Evolutionary conservation across 1,140 invertebrate genomes (phyloP), one percentile per base, ranked within the genome.

Genomic region (Scylla paramamosain): DNA sequence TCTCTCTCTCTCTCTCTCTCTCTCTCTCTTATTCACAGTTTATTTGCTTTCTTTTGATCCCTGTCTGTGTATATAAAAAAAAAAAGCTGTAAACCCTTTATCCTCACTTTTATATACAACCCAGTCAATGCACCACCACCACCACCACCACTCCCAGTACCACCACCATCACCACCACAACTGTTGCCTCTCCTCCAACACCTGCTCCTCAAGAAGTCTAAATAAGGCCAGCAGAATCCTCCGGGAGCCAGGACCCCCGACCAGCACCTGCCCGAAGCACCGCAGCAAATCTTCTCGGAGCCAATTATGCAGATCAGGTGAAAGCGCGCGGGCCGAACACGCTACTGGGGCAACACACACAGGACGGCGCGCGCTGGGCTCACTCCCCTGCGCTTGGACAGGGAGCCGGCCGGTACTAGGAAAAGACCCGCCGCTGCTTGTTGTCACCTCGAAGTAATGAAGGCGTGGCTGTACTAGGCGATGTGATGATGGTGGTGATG

Each of bases 301-400:
- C 25, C 67, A 77, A 77, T 77, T 77, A 77, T 77, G 67, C 67
- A 77, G 67, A 77, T n/a, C 67, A 77, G 67, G 67, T 77, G 67
- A 77, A 77, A 77, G 67, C 67, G 67, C 67, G 67, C 67, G 67
- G 52, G 12, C 67, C 67, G 25, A n/a, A 77, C 67, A 77, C 67
- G 67, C 67, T n/a, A 77, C 52, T 20, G 67, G 6, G 67, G 67
- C 25, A 77, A 7, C 12, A 3, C 6, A 77, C 25, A n/a, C 52
- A n/a, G 2, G 10, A 25, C 67, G 67, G 39, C 39, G 39, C 39
- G 39, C 39, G 39, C 39, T 39, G 67, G 25, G n/a, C 12, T 25
- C 12, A 77, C 20, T 25, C 25, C 67, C 0, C 67, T 7, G 67
- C 25, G 25, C 67, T 7, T n/a, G 10, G 67, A n/a, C 67, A 77